Evolutionary conservation across 2,797 vertebrate species (phyloP).

Genomic region (Lagorchestes hirsutus): DNA sequence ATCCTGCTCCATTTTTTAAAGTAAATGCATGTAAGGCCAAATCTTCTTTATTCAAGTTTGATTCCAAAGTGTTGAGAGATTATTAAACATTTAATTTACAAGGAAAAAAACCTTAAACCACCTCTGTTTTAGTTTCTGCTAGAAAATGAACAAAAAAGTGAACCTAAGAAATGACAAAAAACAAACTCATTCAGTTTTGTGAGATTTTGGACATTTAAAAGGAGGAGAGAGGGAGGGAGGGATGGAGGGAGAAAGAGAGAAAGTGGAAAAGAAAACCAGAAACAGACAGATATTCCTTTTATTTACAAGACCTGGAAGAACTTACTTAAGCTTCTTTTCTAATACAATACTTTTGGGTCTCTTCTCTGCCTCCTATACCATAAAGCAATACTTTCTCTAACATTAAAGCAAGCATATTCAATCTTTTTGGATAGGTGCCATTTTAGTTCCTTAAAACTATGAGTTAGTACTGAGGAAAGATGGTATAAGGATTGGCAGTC

Average conservation of each 20-base stretch:
- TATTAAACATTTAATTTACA: conserved; percentile 30
- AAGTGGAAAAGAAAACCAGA: neutral
- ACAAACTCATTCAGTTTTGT: neutral
- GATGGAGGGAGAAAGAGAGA: too few relatives aligned
- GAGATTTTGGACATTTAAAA: neutral
- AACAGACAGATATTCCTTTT: neutral
- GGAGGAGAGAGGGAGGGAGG: neutral
- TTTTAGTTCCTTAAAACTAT: neutral
- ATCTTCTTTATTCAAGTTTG: conserved; percentile 45
- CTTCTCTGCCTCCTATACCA: neutral
- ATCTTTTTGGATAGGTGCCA: neutral
- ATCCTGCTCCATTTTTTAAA: conserved; percentile 10
- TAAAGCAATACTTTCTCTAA: neutral
- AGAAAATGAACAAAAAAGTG: neutral
- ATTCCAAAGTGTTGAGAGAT: conserved; percentile 39
- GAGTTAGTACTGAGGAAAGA: neutral
- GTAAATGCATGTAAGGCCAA: conserved; percentile 34
- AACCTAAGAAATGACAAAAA: conserved; percentile 46
- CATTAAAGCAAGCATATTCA: neutral
- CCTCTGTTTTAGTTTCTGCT: conserved; percentile 2
- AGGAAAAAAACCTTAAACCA: conserved; percentile 12
- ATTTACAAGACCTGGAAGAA: neutral
- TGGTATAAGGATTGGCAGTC: neutral
- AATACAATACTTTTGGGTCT: neutral
- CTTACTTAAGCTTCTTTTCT: neutral